These are phyloP conservation scores for Probosciger aterrimus DNA, from an alignment of 2,113 vertebrate genomes.

Conservation along the genomic window DNA sequence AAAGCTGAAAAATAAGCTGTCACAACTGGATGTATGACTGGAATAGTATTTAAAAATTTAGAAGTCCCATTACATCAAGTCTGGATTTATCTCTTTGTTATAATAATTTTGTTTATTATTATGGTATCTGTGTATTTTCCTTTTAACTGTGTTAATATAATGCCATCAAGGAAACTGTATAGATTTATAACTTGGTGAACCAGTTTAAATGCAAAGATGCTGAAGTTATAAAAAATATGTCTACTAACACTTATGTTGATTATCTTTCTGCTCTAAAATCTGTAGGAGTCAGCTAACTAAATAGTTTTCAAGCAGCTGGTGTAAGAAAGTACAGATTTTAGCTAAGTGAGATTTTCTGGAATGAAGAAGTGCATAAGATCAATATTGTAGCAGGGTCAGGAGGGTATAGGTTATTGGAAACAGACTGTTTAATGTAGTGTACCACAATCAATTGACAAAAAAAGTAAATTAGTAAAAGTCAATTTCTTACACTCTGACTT, in stretches of 20 bases:
- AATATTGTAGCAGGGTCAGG: background rate
- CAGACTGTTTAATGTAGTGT: background rate
- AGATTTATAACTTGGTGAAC: background rate
- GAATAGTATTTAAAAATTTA: background rate
- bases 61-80: background rate
- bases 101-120: background rate
- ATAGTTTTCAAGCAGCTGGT: background rate
- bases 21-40: background rate
- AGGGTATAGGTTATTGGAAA: background rate
- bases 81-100: background rate
- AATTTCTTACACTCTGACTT: background rate
- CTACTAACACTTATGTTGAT: background rate
- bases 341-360: background rate
- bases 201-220: background rate
- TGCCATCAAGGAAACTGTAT: background rate
- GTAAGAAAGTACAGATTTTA: background rate
- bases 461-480: constrained; percentile 18
- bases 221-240: background rate
- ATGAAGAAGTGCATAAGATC: background rate
- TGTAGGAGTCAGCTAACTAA: background rate
- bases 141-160: background rate
- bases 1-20: background rate
- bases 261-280: background rate
- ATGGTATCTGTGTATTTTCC: background rate
- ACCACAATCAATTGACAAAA: constrained; percentile 24